Base-by-base conservation (phyloP, 2,797 vertebrate genomes). In the Malacoctenus gilli region DNA sequence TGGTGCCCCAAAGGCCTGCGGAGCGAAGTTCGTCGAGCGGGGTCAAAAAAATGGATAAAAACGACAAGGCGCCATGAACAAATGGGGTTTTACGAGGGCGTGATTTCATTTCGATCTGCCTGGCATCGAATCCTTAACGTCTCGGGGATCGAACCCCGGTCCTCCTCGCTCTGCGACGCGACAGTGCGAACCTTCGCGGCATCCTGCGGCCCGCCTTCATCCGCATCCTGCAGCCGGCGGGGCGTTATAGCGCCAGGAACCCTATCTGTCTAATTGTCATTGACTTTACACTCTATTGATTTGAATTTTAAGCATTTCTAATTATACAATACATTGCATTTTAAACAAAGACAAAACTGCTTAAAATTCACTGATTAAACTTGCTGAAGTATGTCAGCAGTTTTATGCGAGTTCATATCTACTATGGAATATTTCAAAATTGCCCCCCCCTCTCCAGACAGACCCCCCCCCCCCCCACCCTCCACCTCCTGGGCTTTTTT, bases 291-390 rank as follows among this genome's bases (percentile, higher is more conserved):
- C 88, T 82, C 88, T 84, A 92, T 85, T 94, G 94, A 95, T 95
- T 95, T 94, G 93, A 92, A 87, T 93, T 82, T 86, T 87, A 87
- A 84, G 89, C 86, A 88, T 73, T 87, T 94, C 92, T 93, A 94
- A 95, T 95, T 93, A 93, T 83, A 93, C 92, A 92, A 93, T 91
- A 88, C 91, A 89, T 89, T 93, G 93, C 93, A 93, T 94, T 94
- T 93, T 93, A 94, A 96, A 92, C 91, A 89, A 90, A 87, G 64
- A 92, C 88, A 90, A 92, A 83, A 91, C 91, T 85, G 89, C 90
- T 93, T 94, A 87, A 90, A 92, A 96, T 93, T 87, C 89, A 91
- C 87, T 84, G 89, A 94, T 95, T 94, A 93, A 90, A 91, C 80
- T 91, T 88, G 89, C 68, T 81, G n/a, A 86, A 91, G 92, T 90